phyloP scores from a whole-genome alignment of 2,888 invertebrate genomes.

The Polylopha cassiicola region DNA sequence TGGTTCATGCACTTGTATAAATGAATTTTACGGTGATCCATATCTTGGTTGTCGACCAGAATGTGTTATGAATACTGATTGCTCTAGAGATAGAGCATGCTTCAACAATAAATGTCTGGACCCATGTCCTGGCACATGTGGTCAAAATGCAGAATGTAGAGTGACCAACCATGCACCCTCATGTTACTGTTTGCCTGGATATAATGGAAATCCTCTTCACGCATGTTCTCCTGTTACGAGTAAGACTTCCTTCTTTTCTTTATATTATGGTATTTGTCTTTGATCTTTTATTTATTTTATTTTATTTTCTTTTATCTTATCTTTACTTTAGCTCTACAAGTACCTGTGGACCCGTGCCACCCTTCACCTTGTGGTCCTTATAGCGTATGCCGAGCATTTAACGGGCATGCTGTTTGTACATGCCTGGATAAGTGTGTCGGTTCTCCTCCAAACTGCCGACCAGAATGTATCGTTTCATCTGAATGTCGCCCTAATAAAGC shows the following conservation, averaged over 20 bases:
- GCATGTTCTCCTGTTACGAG: conserved; percentile 79
- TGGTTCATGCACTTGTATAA: conserved; percentile 85
- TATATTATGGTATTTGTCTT: conserved; percentile 40
- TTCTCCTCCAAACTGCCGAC: conserved; percentile 85
- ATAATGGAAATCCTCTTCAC: conserved; percentile 83
- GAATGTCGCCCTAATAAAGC: conserved; percentile 86
- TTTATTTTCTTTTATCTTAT: conserved; percentile 43
- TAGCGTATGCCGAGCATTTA: conserved; percentile 83
- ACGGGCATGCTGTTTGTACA: conserved; percentile 86
- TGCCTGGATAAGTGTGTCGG: conserved; percentile 85
- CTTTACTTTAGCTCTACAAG: conserved; percentile 60
- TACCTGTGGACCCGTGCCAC: conserved; percentile 81
- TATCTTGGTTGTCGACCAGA: conserved; percentile 88
- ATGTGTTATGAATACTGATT: conserved; percentile 87
- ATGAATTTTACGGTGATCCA: conserved; percentile 86
- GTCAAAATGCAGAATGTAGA: conserved; percentile 85
- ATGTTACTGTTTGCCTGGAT: conserved; percentile 85
- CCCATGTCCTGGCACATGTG: conserved; percentile 87
- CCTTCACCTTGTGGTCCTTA: conserved; percentile 89
- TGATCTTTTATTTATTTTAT: conserved; percentile 39
- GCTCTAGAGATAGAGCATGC: conserved; percentile 83
- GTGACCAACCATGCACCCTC: conserved; percentile 86
- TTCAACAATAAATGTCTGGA: conserved; percentile 86
- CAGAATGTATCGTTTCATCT: conserved; percentile 87
- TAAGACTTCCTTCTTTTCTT: conserved; percentile 72